A percentile compares a stretch with the other conserved stretches of the same genome.
These are phyloP conservation scores for Syrphus vitripennis DNA, from an alignment of 2,888 invertebrate genomes.

Conservation along the genomic window DNA sequence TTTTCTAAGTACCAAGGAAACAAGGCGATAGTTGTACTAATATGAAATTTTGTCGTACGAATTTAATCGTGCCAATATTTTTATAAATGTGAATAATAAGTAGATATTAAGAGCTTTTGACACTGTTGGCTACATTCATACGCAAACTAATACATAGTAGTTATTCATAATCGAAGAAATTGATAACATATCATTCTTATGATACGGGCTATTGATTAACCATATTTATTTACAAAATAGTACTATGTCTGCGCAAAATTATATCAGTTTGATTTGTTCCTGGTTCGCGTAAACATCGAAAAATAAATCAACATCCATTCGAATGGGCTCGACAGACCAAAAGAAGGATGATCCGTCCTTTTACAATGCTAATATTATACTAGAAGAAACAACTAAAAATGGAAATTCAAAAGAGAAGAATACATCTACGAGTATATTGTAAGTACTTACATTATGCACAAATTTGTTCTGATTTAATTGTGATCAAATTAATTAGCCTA, in stretches of 20 bases:
- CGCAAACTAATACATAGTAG: conserved; percentile 18
- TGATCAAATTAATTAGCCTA: no score
- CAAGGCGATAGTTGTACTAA: no score
- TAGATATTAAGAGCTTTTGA: not conserved
- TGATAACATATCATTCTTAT: conserved; percentile 43
- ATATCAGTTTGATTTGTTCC: conserved; percentile 27
- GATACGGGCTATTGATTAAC: conserved; percentile 17
- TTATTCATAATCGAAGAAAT: conserved; percentile 11
- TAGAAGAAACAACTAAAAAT: conserved; percentile 34
- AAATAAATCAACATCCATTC: not conserved
- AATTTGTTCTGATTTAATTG: no score
- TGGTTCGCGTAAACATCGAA: conserved; percentile 12
- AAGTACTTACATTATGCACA: conserved; percentile 8
- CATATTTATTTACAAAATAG: conserved; percentile 38
- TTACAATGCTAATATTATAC: conserved; percentile 52
- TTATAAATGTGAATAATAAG: no score
- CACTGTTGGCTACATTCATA: not conserved
- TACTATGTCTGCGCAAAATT: not conserved
- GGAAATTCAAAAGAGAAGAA: not conserved
- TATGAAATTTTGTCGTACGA: no score
- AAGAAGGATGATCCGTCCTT: conserved; percentile 53
- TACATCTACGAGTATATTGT: conserved; percentile 26
- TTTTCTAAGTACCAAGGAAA: no score
- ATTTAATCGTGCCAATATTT: no score
- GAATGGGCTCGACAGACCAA: conserved; percentile 39